Evolutionary conservation across 1,140 invertebrate genomes (phyloP).

Genomic region (Papilio glaucus): DNA sequence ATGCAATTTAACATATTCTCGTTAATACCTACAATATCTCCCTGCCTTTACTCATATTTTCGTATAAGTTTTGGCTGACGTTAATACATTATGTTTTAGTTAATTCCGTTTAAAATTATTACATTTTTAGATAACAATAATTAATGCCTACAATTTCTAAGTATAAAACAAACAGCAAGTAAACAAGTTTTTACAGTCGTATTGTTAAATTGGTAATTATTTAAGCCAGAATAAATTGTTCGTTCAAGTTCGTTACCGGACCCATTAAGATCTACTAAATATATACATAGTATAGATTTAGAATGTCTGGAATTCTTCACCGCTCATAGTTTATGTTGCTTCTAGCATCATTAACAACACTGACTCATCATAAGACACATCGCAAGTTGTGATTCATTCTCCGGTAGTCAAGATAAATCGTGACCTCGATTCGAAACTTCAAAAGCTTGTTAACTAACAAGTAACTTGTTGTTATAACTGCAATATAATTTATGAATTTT

Average conservation of each 20-base stretch:
- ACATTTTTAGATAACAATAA: too few species aligned
- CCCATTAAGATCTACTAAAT: background rate
- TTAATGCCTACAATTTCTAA: too few species aligned
- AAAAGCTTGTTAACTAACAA: conserved; percentile 7
- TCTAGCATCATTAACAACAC: conserved; percentile 5
- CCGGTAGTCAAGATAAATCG: conserved; percentile 10
- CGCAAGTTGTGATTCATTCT: background rate
- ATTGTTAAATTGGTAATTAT: too few species aligned
- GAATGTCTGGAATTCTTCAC: conserved; percentile 1
- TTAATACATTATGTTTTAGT: too few species aligned
- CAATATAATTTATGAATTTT: conserved; percentile 3
- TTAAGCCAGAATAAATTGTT: background rate
- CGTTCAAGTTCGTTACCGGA: background rate
- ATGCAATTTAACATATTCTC: background rate
- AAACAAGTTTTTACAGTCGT: background rate
- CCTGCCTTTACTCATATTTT: too few species aligned
- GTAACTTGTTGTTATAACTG: too few species aligned
- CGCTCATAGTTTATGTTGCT: background rate
- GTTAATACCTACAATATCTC: too few species aligned
- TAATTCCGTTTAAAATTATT: too few species aligned
- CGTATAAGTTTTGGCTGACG: too few species aligned
- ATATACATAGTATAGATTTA: background rate
- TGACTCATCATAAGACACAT: conserved; percentile 18
- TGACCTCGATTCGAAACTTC: background rate
- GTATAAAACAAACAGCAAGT: background rate